Percentiles rank a stretch among this genome's conserved stretches.
Evolutionary conservation across 2,888 invertebrate species (phyloP).

Genomic region (Agapostemon virescens): DNA sequence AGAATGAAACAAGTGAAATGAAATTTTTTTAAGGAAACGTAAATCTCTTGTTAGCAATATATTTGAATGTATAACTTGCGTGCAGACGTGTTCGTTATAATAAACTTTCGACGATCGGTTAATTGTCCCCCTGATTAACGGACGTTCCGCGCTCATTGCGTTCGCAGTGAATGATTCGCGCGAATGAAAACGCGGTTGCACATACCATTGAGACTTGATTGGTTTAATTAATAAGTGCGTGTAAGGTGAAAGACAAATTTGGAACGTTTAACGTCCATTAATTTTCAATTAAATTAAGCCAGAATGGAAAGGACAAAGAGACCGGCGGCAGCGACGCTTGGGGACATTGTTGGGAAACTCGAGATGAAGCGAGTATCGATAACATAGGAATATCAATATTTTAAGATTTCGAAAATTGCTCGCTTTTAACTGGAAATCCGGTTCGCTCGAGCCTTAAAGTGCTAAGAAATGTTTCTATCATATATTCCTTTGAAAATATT

Average conservation of each 20-base stretch:
- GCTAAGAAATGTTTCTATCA: neutral
- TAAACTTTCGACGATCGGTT: neutral
- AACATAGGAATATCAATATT: neutral
- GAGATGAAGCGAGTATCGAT: neutral
- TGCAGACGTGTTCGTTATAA: neutral
- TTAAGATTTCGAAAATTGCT: neutral
- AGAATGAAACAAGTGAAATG: neutral
- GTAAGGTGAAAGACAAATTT: slow-evolving; percentile 21
- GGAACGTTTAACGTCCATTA: slow-evolving; percentile 18
- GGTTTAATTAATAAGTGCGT: slow-evolving; percentile 13
- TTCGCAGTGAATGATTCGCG: neutral
- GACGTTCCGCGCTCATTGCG: neutral
- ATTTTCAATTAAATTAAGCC: slow-evolving; percentile 20
- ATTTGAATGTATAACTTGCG: neutral
- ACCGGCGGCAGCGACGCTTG: neutral
- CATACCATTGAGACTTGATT: neutral
- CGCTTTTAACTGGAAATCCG: neutral
- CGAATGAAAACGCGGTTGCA: neutral
- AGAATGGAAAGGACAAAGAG: neutral
- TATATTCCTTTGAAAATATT: neutral
- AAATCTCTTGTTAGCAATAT: neutral
- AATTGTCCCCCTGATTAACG: neutral
- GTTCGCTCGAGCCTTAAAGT: neutral
- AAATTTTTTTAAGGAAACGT: neutral
- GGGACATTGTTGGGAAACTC: neutral